A percentile compares a stretch with the other conserved stretches of the same genome.
phyloP scores from a whole-genome alignment of 1,140 invertebrate species.

The Archegozetes longisetosus region DNA sequence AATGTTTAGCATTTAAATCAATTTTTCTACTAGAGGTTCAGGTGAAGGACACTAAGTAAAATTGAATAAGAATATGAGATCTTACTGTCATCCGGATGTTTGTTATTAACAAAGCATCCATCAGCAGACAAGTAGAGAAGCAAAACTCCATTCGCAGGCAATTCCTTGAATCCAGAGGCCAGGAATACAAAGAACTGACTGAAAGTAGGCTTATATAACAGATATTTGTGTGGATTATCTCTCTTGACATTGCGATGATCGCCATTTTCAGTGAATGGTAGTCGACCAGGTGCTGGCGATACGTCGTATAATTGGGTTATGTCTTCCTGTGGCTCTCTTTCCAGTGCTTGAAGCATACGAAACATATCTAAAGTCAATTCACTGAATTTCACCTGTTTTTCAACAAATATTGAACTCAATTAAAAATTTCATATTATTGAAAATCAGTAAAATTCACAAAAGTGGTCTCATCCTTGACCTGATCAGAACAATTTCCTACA shows the following conservation, averaged over 20 bases:
- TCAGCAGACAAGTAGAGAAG: conserved; percentile 87
- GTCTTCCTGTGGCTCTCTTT: conserved; percentile 52
- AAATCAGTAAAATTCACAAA: neutral
- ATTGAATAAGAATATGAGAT: neutral
- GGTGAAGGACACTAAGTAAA: neutral
- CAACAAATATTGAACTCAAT: conserved; percentile 12
- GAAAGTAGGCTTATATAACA: conserved; percentile 86
- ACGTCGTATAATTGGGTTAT: conserved; percentile 62
- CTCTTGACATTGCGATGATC: conserved; percentile 34
- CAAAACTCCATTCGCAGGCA: conserved; percentile 74
- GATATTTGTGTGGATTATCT: conserved; percentile 92
- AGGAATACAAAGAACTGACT: conserved; percentile 85
- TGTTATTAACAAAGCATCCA: conserved; percentile 68
- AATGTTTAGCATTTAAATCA: too few relatives aligned
- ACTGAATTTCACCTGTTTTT: conserved; percentile 71
- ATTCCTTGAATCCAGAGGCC: conserved; percentile 75
- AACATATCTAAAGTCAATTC: conserved; percentile 97
- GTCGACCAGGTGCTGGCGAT: conserved; percentile 61
- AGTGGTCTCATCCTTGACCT: conserved; percentile 33
- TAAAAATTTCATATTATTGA: neutral
- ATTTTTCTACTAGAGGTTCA: neutral
- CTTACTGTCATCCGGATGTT: conserved; percentile 45
- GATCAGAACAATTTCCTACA: conserved; percentile 78
- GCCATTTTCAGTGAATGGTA: conserved; percentile 24
- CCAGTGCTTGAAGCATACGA: conserved; percentile 83